A percentile compares a stretch with the other conserved stretches of the same genome.
Evolutionary conservation across 2,113 vertebrate species (phyloP).

Genomic region (Camelus dromedarius): DNA sequence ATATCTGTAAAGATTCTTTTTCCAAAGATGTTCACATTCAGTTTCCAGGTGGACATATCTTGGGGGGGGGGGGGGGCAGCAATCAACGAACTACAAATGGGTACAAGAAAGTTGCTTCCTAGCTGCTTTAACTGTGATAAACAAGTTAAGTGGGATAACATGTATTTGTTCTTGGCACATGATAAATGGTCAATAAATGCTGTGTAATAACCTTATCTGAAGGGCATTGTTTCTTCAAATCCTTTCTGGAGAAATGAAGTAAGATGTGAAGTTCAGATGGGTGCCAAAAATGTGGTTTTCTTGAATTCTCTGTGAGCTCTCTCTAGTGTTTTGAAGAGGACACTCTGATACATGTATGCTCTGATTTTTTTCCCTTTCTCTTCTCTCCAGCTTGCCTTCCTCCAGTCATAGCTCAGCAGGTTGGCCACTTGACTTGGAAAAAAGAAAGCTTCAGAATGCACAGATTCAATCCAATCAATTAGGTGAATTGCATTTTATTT

Average conservation of each 20-base stretch:
- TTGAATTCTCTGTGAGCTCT: neutral
- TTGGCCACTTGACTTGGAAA: conserved; percentile 9
- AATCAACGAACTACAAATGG: neutral
- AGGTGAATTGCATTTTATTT: conserved; percentile 60
- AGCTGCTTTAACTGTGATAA: neutral
- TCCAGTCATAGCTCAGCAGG: neutral
- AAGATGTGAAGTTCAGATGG: neutral
- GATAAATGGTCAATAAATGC: neutral
- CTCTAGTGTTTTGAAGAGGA: neutral
- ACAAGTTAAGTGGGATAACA: neutral
- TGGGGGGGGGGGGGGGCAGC: neutral
- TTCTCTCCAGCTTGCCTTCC: neutral
- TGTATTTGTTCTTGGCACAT: neutral
- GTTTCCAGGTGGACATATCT: neutral
- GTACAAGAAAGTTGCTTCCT: neutral
- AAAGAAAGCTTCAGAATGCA: neutral
- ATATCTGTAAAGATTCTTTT: neutral
- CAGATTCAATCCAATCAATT: conserved; percentile 44
- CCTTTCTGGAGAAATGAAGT: neutral
- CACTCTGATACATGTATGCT: neutral
- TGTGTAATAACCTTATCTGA: neutral
- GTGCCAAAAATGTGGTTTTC: conserved; percentile 45
- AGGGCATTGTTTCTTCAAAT: neutral
- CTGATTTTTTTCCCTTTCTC: neutral
- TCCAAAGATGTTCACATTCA: neutral